Evolutionary conservation across 2,888 invertebrate genomes (phyloP), one percentile per base, ranked within the genome.

Genomic region (Ichneumoninae sp.): DNA sequence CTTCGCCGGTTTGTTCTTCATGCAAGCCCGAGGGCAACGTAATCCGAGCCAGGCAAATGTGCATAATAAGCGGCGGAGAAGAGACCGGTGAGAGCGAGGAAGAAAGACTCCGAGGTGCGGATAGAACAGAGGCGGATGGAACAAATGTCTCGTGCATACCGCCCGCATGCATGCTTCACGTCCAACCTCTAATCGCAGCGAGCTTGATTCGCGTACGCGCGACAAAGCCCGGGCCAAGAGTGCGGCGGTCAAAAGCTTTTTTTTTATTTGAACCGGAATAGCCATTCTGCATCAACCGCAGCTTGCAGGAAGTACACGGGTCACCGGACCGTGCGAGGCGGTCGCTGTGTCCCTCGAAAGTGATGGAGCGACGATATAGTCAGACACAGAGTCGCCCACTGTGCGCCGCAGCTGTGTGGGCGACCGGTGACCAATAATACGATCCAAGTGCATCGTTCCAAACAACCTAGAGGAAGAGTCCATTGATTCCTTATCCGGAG

Each of bases 31-130:
- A 74, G 50, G 40, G 76, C 33, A 52, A 66, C 54, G 84, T 77
- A 82, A 86, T 73, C 71, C 81, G 76, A 84, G 81, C 81, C 73
- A 79, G 79, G 74, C 60, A 70, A 78, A 82, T 75, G 75, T 68
- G 79, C 86, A 86, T 86, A 81, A 86, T 86, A 82, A 86, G 79
- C 78, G 73, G 50, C 79, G 75, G 54, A 79, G 83, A 60, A 63
- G 19, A 52, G 44, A 60, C 75, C 65, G 50, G 40, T 52, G 30
- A 52, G 52, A 19, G 80, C n/a, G 44, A 47, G 66, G 16, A 68
- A 30, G 54, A 54, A 66, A 52, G 65, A 52, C 22, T 33, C 13
- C 1, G 52, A 36, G 66, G 26, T 68, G 6, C 6, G 47, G 16
- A 33, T 33, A 47, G 54, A 40, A n/a, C 44, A 70, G 63, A 70